A percentile compares a stretch with the other conserved stretches of the same genome.
These are phyloP conservation scores for Oryctolagus cuniculus DNA, from an alignment of 2,113 vertebrate genomes.

Conservation along the genomic window DNA sequence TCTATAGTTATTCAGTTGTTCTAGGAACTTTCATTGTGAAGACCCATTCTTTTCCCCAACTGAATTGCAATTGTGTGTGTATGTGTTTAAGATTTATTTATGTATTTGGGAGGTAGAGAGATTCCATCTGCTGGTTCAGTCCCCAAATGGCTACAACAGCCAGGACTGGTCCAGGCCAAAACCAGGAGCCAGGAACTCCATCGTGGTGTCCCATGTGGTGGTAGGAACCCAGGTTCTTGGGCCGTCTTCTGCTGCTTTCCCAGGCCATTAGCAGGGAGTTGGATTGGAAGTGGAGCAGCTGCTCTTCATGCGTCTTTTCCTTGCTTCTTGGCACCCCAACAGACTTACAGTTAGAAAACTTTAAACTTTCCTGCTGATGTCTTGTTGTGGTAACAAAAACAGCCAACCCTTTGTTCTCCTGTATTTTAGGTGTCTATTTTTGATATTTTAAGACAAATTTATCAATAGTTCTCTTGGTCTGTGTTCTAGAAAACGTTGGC, in stretches of 20 bases:
- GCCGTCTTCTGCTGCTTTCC: no score
- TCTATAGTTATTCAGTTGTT: neutral
- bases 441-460: conserved; percentile 26
- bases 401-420: neutral
- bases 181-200: no score
- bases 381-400: neutral
- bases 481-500: conserved; percentile 45
- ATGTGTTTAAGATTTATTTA: neutral
- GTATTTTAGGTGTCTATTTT: neutral
- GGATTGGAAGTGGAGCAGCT: no score
- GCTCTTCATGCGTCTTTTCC: neutral
- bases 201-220: no score
- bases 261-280: no score
- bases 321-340: neutral
- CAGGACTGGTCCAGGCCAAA: no score
- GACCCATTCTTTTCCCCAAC: neutral
- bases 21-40: neutral
- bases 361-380: neutral
- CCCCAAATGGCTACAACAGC: neutral
- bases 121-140: no score
- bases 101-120: no score
- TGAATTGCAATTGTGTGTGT: neutral
- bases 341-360: conserved; percentile 28
- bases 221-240: no score
- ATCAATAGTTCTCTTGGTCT: conserved; percentile 45